These are phyloP conservation scores for Petroica traversi DNA, from an alignment of 2,113 vertebrate species.

Conservation along the genomic window DNA sequence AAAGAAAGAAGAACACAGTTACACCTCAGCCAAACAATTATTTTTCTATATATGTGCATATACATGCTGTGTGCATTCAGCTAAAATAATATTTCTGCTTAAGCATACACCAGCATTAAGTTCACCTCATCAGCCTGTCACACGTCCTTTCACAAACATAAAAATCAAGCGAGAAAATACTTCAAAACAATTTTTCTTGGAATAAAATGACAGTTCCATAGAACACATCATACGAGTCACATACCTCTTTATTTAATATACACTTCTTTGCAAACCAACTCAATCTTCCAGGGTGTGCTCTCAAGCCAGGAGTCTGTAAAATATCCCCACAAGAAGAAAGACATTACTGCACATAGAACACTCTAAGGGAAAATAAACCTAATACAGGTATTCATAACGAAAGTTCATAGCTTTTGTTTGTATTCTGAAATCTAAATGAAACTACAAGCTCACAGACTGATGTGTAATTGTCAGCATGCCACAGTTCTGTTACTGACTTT, in stretches of 20 bases:
- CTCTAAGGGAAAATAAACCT: background rate
- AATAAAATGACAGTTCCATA: background rate
- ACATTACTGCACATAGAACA: background rate
- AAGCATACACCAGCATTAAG: background rate
- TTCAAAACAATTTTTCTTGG: constrained; percentile 2
- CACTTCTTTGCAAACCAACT: constrained; percentile 90
- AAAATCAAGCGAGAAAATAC: background rate
- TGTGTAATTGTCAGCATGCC: background rate
- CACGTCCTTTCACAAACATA: background rate
- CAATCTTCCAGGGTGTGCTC: constrained; percentile 80
- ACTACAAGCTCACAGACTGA: background rate
- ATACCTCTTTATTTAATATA: constrained; percentile 80
- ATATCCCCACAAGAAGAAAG: background rate
- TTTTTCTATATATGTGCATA: background rate
- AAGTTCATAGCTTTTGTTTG: background rate
- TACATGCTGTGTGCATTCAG: background rate
- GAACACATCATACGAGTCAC: background rate
- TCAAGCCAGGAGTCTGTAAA: constrained; percentile 89
- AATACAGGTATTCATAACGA: background rate
- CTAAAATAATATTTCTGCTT: background rate
- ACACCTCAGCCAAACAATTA: background rate
- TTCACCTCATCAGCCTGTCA: constrained; percentile 31
- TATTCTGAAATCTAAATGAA: background rate
- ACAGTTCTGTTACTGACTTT: background rate
- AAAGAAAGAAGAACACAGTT: background rate